These are phyloP conservation scores for Drosophila carrolli DNA, from an alignment of 1,140 invertebrate species.

Conservation along the genomic window DNA sequence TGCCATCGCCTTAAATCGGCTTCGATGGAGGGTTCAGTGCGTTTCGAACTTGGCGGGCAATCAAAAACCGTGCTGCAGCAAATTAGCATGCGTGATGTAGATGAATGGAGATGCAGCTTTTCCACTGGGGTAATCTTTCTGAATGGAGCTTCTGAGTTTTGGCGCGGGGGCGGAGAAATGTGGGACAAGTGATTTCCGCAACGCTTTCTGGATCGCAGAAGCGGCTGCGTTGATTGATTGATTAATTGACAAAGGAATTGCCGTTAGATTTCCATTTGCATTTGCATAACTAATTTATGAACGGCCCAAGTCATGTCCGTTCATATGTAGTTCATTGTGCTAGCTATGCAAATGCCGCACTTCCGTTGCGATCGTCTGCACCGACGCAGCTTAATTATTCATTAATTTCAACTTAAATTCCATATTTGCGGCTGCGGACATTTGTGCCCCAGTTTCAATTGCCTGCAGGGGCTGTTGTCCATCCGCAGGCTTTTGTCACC, in stretches of 20 bases:
- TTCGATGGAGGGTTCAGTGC: conserved; percentile 33
- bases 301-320: conserved; percentile 22
- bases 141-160: conserved; percentile 10
- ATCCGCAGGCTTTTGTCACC: conserved; percentile 69
- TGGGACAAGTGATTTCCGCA: conserved; percentile 71
- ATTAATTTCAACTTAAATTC: conserved; percentile 79
- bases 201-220: conserved; percentile 42
- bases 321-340: conserved; percentile 74
- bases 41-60: conserved; percentile 64
- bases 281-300: conserved; percentile 72
- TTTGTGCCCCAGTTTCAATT: conserved; percentile 55
- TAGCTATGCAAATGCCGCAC: conserved; percentile 77
- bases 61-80: conserved; percentile 54
- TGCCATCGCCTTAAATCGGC: conserved; percentile 51
- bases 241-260: conserved; percentile 80
- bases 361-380: conserved; percentile 55
- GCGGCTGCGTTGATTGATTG: conserved; percentile 73
- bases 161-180: conserved; percentile 15
- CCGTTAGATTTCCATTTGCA: conserved; percentile 75
- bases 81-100: conserved; percentile 63
- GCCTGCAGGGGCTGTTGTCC: conserved; percentile 51
- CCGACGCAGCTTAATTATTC: conserved; percentile 74
- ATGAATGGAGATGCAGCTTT: conserved; percentile 17
- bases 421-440: conserved; percentile 48
- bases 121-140: background rate